These are phyloP conservation scores for Channa maculata DNA, from an alignment of 2,113 vertebrate genomes.

Conservation along the genomic window DNA sequence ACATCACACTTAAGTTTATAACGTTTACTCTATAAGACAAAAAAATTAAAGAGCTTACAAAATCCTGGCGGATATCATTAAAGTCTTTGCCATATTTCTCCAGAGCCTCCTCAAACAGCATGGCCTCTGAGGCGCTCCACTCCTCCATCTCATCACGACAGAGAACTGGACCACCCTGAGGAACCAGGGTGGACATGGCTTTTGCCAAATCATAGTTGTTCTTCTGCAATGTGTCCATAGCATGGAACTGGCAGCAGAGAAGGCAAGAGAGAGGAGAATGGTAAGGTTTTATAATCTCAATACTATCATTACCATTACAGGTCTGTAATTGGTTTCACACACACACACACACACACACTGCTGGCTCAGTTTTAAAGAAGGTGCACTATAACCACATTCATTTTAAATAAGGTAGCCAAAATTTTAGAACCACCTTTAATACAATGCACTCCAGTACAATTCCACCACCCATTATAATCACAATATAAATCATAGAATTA, in stretches of 20 bases:
- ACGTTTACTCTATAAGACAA: neutral
- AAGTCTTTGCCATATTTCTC: constrained; percentile 96
- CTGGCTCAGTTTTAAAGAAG: neutral
- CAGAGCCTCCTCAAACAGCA: constrained; percentile 94
- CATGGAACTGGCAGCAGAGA: constrained; percentile 86
- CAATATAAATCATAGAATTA: too few relatives aligned
- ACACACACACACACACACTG: neutral
- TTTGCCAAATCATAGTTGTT: constrained; percentile 92
- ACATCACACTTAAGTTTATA: neutral
- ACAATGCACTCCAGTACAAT: too few relatives aligned
- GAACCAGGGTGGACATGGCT: constrained; percentile 94
- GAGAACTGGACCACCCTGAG: constrained; percentile 91
- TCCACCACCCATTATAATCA: too few relatives aligned
- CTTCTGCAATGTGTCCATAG: constrained; percentile 94
- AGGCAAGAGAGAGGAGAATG: too few relatives aligned
- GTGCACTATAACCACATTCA: neutral
- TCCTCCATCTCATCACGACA: constrained; percentile 97
- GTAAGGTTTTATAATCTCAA: neutral
- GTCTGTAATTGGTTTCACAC: neutral
- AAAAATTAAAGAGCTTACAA: constrained; percentile 81
- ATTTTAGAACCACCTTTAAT: too few relatives aligned
- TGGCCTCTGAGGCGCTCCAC: constrained; percentile 94
- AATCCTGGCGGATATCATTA: constrained; percentile 95
- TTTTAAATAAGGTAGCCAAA: too few relatives aligned
- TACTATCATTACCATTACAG: neutral